Evolutionary conservation across 2,888 invertebrate species (phyloP), one percentile per base, ranked within the genome.

Genomic region (Cosmorhoe ocellata): DNA sequence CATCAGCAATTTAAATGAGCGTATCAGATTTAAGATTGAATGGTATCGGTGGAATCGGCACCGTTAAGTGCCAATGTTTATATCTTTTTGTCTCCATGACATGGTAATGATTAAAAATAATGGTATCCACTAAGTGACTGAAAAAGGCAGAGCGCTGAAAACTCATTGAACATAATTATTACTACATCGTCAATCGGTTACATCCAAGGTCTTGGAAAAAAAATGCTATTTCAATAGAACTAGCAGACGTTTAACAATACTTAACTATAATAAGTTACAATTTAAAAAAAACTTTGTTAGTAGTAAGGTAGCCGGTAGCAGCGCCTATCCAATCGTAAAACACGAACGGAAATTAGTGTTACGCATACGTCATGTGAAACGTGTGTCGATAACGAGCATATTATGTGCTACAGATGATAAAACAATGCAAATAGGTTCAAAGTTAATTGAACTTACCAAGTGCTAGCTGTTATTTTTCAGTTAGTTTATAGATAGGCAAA

Each of bases 1-100:
- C 65, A 70, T 77, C 70, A 67, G 65, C 65, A 70, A 67, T 68
- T 69, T 53, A 69, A 72, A 70, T 71, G 66, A 56, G 62, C 60
- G 46, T 60, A 50, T 56, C 55, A 45, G 59, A 64, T 66, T 56
- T 64, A 51, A 41, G 54, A 63, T 61, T 63, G 61, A 60, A 67
- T 67, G 63, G 66, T 69, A 57, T 56, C 33, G 53, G 51, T 51
- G 18, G 39, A 41, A 55, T 51, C 41, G 43, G 14, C 31, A 30
- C 12, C 26, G 55, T 52, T 58, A 45, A 43, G 45, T 49, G 40
- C 12, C 31, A 22, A 45, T 51, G 12, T 55, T 53, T 51, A 50
- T 43, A 34, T 39, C 30, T 40, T 41, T 43, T 34, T 42, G 28
- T 33, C 38, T 34, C n/a, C 28, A 18, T 10, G 32, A 28, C 37